Evolutionary conservation across 2,113 vertebrate genomes (phyloP), one percentile per base, ranked within the genome.

Genomic region (Prionailurus bengalensis): DNA sequence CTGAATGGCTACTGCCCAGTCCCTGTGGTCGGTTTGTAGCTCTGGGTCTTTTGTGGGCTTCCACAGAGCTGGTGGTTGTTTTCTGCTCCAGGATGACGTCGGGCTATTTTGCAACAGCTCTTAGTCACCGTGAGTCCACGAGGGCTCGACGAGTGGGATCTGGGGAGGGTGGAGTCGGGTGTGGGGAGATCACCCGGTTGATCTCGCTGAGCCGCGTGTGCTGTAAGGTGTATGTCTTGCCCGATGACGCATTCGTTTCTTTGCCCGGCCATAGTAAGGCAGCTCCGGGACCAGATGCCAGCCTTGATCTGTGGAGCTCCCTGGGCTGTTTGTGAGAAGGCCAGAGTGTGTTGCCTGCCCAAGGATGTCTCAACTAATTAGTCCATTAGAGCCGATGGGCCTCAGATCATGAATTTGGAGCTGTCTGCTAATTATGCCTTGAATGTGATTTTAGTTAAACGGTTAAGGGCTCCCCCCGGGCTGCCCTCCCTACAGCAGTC

Each of bases 391-490:
- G 96, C 97, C 84, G 74, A 94, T 95, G 97, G 98, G 98, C 98
- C 97, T 98, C 19, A 42, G 97, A 98, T 99, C 97, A 81, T 97
- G 98, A 97, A 96, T 98, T 98, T 97, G 98, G 98, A 98, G 98
- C 98, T 94, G 83, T 97, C 94, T 98, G 98, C 97, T 99, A 98
- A 99, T 99, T 98, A 99, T 78, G 98, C 98, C 97, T 98, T 97
- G 97, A 98, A 98, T 98, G 97, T 98, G 98, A 98, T 98, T 98
- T 98, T 98, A 98, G 98, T 99, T 99, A 99, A 98, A 98, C 68
- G 97, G 97, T 98, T 98, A 98, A 98, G 97, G 96, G 97, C 97
- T 98, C 97, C 99, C 97, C 98, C 92, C 97, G 98, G 97, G 97
- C 98, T 97, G 97, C 97, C 93, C 97, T 98, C 98, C 97, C 98